Evolutionary conservation across 2,113 vertebrate species (phyloP).

Genomic region (Fukomys damarensis): DNA sequence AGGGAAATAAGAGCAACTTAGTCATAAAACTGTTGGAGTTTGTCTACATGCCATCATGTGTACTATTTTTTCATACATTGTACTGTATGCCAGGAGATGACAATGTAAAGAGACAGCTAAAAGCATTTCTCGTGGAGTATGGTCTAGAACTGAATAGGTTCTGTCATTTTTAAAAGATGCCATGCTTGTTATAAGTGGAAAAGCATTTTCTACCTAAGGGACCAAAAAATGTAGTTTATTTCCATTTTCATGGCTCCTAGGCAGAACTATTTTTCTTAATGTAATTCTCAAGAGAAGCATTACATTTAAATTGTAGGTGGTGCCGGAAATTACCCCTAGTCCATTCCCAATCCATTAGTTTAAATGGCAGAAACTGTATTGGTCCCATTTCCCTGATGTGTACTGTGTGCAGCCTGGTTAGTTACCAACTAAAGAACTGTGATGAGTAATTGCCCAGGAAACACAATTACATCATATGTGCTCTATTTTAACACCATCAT

Average conservation of each 20-base stretch:
- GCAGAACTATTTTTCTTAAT: neutral
- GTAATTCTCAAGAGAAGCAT: neutral
- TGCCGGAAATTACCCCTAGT: neutral
- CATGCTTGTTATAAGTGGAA: conserved; percentile 1
- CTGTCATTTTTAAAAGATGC: neutral
- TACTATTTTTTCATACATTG: neutral
- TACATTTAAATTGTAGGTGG: neutral
- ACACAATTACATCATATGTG: neutral
- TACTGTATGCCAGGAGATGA: neutral
- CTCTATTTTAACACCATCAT: neutral
- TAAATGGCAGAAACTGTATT: neutral
- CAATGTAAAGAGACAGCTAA: neutral
- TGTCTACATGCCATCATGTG: neutral
- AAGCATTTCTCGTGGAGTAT: neutral
- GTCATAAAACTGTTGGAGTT: neutral
- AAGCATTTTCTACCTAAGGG: neutral
- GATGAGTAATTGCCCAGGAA: neutral
- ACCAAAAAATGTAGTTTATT: neutral
- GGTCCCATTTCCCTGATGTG: neutral
- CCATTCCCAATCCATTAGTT: neutral
- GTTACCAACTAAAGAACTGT: neutral
- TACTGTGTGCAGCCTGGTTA: neutral
- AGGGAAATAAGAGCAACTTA: neutral
- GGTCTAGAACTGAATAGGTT: neutral
- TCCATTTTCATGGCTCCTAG: neutral